Percentiles rank a stretch among this genome's conserved stretches.
phyloP scores from a whole-genome alignment of 92 coral and sea anemone genomes.

The Parazoanthus darwini region DNA sequence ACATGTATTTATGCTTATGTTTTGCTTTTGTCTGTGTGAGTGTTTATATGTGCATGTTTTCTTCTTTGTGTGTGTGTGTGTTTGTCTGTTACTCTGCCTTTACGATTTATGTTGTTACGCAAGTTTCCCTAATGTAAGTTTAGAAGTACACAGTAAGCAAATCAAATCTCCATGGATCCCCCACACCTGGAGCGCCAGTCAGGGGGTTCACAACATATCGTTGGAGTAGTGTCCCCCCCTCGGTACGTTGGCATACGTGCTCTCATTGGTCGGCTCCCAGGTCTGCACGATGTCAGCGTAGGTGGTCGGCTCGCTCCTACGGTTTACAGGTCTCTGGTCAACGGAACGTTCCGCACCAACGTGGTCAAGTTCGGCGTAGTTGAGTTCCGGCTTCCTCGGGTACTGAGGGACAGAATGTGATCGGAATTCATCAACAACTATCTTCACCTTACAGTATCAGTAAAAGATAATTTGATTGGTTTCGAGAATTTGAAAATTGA shows the following conservation, averaged over 20 bases:
- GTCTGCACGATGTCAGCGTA: constrained; percentile 44
- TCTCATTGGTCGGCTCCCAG: constrained; percentile 35
- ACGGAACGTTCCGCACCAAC: constrained; percentile 21
- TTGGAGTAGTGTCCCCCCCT: constrained; percentile 10
- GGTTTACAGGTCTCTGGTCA: constrained; percentile 11
- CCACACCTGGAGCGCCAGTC: not conserved
- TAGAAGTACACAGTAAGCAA: not conserved
- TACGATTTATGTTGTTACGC: not conserved
- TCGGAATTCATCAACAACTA: not conserved
- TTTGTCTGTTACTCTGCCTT: no score
- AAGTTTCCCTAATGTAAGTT: not conserved
- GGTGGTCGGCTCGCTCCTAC: constrained; percentile 25
- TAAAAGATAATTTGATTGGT: no score
- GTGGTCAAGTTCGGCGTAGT: constrained; percentile 35
- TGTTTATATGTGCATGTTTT: not conserved
- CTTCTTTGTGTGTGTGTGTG: not conserved
- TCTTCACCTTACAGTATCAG: no score
- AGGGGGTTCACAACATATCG: constrained; percentile 27
- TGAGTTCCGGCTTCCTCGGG: constrained; percentile 32
- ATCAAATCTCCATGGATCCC: not conserved
- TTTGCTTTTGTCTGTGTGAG: no score
- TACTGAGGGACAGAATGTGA: not conserved
- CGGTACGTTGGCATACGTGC: constrained; percentile 18
- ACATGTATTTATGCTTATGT: not conserved
- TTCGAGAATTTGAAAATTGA: not conserved